A percentile compares a stretch with the other conserved stretches of the same genome.
These are phyloP conservation scores for Pantherophis guttatus DNA, from an alignment of 2,113 vertebrate species.

Conservation along the genomic window DNA sequence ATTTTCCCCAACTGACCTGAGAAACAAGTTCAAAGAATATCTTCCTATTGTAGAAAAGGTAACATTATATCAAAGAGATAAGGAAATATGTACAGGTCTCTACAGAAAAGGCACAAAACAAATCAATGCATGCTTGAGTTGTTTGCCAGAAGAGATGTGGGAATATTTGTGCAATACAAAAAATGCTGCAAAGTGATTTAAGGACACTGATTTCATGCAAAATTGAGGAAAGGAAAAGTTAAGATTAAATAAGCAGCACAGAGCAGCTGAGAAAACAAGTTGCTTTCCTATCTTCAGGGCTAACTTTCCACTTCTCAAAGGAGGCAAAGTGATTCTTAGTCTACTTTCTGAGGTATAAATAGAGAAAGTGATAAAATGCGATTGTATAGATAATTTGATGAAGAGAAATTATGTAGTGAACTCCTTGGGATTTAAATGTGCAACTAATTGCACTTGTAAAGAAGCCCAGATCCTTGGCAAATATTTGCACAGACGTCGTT, in stretches of 20 bases:
- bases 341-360: neutral
- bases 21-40: conserved; percentile 50
- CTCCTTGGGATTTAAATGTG: neutral
- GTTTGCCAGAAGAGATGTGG: conserved; percentile 43
- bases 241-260: neutral
- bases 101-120: conserved; percentile 59
- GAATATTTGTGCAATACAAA: conserved; percentile 47
- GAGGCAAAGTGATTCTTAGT: neutral
- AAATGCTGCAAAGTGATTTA: conserved; percentile 33
- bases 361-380: neutral
- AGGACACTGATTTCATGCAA: conserved; percentile 25
- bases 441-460: neutral
- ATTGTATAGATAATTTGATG: neutral
- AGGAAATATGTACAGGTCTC: conserved; percentile 29
- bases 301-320: neutral
- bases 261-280: neutral
- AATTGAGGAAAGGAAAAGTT: conserved; percentile 3
- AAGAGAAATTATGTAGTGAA: neutral
- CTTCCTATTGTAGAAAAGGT: conserved; percentile 51
- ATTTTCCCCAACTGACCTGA: neutral
- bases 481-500: conserved; percentile 41
- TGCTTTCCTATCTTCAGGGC: neutral
- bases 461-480: conserved; percentile 30
- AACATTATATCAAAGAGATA: conserved; percentile 49
- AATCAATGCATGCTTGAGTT: conserved; percentile 50